A percentile compares a stretch with the other conserved stretches of the same genome.
These are phyloP conservation scores for Acleris cristana DNA, from an alignment of 2,888 invertebrate genomes.

Conservation along the genomic window DNA sequence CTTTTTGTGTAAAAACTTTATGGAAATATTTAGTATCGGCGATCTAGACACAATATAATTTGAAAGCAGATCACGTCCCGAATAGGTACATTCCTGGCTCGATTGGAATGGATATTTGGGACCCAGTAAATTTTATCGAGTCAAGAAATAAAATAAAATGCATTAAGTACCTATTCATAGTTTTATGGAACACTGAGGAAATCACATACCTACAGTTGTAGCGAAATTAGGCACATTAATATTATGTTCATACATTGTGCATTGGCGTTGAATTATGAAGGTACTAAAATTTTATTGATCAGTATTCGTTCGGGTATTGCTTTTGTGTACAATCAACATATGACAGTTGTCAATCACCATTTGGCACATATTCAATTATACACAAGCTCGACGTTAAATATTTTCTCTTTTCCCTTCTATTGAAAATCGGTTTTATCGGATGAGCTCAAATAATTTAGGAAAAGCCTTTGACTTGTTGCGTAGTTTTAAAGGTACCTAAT, in stretches of 20 bases:
- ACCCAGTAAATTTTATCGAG: slow-evolving; percentile 10
- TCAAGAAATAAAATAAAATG: slow-evolving; percentile 1
- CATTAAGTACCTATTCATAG: neutral
- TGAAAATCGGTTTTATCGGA: too few relatives aligned
- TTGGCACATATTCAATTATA: neutral
- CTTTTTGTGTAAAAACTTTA: neutral
- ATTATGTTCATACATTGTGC: neutral
- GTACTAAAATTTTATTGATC: slow-evolving; percentile 8
- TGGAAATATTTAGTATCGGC: neutral
- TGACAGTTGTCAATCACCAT: too few relatives aligned
- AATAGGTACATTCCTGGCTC: slow-evolving; percentile 6
- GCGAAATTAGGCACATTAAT: slow-evolving; percentile 2
- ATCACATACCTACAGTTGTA: neutral
- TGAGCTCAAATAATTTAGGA: too few relatives aligned
- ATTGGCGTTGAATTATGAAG: neutral
- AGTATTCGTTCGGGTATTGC: neutral
- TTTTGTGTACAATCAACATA: too few relatives aligned
- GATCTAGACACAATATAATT: neutral
- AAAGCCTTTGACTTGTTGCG: too few relatives aligned
- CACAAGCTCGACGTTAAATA: neutral
- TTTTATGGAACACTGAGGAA: neutral
- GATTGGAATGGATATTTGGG: slow-evolving; percentile 10
- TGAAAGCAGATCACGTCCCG: slow-evolving; percentile 1
- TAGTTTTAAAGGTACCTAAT: too few relatives aligned
- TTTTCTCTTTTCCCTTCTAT: too few relatives aligned